Base-by-base conservation (phyloP, 1,140 invertebrate species). In the Trichonephila clavata region DNA sequence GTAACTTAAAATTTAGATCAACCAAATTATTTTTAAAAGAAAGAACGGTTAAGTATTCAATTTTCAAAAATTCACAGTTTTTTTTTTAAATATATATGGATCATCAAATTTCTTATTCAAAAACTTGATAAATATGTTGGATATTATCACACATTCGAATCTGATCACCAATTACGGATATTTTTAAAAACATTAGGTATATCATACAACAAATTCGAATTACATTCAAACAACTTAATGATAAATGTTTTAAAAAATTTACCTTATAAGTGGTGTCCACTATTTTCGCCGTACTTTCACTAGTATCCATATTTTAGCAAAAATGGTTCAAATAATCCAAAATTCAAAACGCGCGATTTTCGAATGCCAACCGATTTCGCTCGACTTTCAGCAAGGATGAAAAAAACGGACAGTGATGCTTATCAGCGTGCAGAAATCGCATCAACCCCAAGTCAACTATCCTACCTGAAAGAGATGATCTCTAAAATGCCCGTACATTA, bases 201-300 rank as follows among this genome's bases (percentile, higher is more conserved):
- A 13, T 50, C 10, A 50, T 50, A 13, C 10, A 50, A 50, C 4
- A 50, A 50, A 50, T 50, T 50, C 10, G 50, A 50, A 10, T 13
- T 50, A 13, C 7, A 50, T 50, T 10, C 10, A 50, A 50, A 50
- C 1, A 50, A 50, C 50, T 7, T 7, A 50, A 50, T 50, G 50
- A 13, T 50, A 59, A 90, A 81, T 21, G 20, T 59, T 14, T 14
- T 24, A 43, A 77, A 10, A n/a, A 7, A 65, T 80, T 65, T 84
- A 92, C 90, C 90, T 92, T 92, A 27, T 92, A 92, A 50, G 90
- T 92, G n/a, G 71, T 92, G 63, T 92, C 90, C 57, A 92, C 90
- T 61, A 84, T 43, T 20, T 92, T 92, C 24, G 90, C 90, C 5
- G 90, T 92, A 63, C 32, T 84, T 24, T 92, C 90, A n/a, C 43